These are phyloP conservation scores for Apogon talboti DNA, from an alignment of 2,797 vertebrate species.

Conservation along the genomic window DNA sequence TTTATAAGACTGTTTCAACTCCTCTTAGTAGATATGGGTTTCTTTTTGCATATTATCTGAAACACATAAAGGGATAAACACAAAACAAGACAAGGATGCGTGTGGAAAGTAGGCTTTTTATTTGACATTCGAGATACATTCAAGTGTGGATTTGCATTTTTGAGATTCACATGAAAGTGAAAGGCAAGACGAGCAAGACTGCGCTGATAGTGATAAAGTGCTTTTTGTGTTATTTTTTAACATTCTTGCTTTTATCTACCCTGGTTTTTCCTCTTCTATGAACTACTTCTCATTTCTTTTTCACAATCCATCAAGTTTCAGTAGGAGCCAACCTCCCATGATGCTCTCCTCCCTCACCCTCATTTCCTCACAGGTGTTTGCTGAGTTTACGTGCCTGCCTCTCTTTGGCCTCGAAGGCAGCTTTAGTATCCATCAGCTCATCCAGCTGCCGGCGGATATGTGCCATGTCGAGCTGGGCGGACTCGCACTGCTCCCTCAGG, in stretches of 20 bases:
- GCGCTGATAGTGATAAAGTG: slow-evolving; percentile 7
- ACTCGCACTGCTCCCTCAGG: slow-evolving; percentile 75
- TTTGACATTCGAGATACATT: slow-evolving; percentile 14
- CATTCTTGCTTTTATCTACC: no score
- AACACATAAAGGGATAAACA: background rate
- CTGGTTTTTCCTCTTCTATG: background rate
- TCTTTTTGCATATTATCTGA: background rate
- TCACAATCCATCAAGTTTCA: no score
- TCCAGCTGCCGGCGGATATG: slow-evolving; percentile 75
- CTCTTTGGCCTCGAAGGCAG: slow-evolving; percentile 81
- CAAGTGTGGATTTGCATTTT: background rate
- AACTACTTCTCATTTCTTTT: background rate
- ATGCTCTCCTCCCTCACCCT: no score
- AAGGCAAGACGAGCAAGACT: background rate
- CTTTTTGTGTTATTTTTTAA: background rate
- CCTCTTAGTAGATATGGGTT: no score
- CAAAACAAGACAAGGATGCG: background rate
- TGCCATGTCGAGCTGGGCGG: slow-evolving; percentile 80
- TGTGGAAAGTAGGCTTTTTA: slow-evolving; percentile 36
- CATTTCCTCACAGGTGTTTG: slow-evolving; percentile 79
- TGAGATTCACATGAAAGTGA: background rate
- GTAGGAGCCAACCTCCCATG: no score
- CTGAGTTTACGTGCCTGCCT: slow-evolving; percentile 85
- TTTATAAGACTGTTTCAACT: background rate
- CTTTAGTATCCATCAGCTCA: slow-evolving; percentile 81